Evolutionary conservation across 2,888 invertebrate species (phyloP).

Genomic region (Dynastes grantii): DNA sequence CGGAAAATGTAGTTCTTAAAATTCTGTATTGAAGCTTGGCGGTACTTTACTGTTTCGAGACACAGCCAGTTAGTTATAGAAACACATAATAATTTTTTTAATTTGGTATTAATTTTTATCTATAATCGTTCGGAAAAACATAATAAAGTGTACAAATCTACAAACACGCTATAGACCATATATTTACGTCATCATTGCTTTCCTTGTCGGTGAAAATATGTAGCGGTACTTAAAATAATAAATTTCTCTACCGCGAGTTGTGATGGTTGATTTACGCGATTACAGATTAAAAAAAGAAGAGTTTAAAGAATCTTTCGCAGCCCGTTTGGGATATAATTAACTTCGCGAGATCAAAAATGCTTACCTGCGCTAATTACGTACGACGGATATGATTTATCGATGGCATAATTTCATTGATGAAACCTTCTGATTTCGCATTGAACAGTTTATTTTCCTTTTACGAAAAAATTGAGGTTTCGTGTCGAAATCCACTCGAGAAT

Average conservation of each 20-base stretch:
- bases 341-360: constrained; percentile 30
- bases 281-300: background rate
- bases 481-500: too few relatives aligned
- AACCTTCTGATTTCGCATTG: constrained; percentile 23
- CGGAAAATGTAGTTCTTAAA: too few relatives aligned
- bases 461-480: background rate
- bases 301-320: constrained; percentile 4
- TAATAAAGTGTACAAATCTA: too few relatives aligned
- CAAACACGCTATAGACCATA: too few relatives aligned
- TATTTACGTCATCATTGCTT: too few relatives aligned
- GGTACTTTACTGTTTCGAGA: too few relatives aligned
- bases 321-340: constrained; percentile 22
- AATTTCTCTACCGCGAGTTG: constrained; percentile 1
- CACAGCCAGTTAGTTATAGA: too few relatives aligned
- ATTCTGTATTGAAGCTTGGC: too few relatives aligned
- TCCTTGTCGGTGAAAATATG: constrained; percentile 1
- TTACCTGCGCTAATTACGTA: constrained; percentile 22
- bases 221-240: constrained; percentile 25
- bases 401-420: constrained; percentile 21
- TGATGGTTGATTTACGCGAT: background rate
- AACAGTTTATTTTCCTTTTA: background rate
- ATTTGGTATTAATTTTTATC: too few relatives aligned
- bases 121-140: too few relatives aligned
- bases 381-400: constrained; percentile 25
- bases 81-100: too few relatives aligned